phyloP scores from a whole-genome alignment of 2,888 invertebrate genomes.

The Drosophila maculinotata region DNA sequence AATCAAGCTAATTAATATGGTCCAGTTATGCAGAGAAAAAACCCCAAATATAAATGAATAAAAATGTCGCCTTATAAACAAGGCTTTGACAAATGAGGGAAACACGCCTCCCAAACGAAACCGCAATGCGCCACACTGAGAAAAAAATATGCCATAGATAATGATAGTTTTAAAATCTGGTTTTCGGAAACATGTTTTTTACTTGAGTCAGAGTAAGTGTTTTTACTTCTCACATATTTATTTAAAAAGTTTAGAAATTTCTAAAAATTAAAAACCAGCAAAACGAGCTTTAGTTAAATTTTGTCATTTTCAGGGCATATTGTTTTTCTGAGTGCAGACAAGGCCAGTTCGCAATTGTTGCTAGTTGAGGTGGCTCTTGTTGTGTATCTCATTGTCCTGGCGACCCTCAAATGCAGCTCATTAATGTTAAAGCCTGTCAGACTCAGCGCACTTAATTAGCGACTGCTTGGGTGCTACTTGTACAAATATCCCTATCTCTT shows the following conservation, averaged over 20 bases:
- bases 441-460: constrained; percentile 64
- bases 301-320: too few relatives aligned
- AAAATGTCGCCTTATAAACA: constrained; percentile 32
- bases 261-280: too few relatives aligned
- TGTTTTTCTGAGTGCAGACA: neutral
- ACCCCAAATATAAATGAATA: constrained; percentile 35
- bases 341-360: constrained; percentile 12
- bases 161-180: too few relatives aligned
- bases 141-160: too few relatives aligned
- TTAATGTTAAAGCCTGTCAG: constrained; percentile 50
- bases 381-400: constrained; percentile 7
- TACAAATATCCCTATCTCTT: neutral
- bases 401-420: constrained; percentile 40
- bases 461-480: constrained; percentile 36
- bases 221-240: too few relatives aligned
- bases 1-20: constrained; percentile 80
- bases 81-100: constrained; percentile 54
- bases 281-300: too few relatives aligned
- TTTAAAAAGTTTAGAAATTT: too few relatives aligned
- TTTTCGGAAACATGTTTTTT: too few relatives aligned
- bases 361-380: neutral
- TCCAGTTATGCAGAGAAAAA: constrained; percentile 52
- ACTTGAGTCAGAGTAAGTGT: too few relatives aligned
- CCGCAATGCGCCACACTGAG: neutral
- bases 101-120: constrained; percentile 8